phyloP scores from a whole-genome alignment of 2,888 invertebrate genomes.

The Drosophila monieri region DNA sequence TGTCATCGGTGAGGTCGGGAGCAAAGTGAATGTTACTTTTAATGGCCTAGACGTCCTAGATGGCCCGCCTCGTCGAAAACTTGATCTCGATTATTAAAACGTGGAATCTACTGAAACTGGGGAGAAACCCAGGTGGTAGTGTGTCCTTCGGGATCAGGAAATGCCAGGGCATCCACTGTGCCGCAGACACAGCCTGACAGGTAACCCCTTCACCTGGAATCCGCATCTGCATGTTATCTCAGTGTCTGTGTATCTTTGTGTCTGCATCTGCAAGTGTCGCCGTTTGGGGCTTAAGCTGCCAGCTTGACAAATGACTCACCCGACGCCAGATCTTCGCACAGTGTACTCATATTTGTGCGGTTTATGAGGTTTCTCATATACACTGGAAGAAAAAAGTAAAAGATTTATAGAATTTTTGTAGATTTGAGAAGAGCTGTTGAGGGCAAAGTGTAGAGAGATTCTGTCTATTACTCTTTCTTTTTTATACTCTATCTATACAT shows the following conservation, averaged over 20 bases:
- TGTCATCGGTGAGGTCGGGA: conserved; percentile 4
- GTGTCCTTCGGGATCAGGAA: conserved; percentile 21
- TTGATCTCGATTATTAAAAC: no score
- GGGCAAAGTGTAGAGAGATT: neutral
- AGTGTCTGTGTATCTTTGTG: neutral
- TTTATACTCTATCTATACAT: no score
- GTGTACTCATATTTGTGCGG: neutral
- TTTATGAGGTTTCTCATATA: neutral
- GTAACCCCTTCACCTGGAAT: conserved; percentile 34
- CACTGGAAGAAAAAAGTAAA: neutral
- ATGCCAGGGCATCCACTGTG: conserved; percentile 36
- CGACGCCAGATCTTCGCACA: conserved; percentile 23
- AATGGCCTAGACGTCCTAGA: conserved; percentile 27
- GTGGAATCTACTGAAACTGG: no score
- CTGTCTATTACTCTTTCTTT: no score
- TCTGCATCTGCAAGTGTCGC: conserved; percentile 43
- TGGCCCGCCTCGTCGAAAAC: conserved; percentile 22
- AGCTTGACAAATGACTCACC: conserved; percentile 67
- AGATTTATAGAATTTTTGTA: neutral
- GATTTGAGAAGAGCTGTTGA: neutral
- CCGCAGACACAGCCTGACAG: neutral
- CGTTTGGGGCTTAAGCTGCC: conserved; percentile 29
- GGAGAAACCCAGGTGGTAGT: neutral
- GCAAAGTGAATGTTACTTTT: conserved; percentile 23
- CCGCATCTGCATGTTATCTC: neutral